Percentiles rank a stretch among this genome's conserved stretches.
Evolutionary conservation across 1,140 invertebrate species (phyloP).

Genomic region (Platyscapa corneri): DNA sequence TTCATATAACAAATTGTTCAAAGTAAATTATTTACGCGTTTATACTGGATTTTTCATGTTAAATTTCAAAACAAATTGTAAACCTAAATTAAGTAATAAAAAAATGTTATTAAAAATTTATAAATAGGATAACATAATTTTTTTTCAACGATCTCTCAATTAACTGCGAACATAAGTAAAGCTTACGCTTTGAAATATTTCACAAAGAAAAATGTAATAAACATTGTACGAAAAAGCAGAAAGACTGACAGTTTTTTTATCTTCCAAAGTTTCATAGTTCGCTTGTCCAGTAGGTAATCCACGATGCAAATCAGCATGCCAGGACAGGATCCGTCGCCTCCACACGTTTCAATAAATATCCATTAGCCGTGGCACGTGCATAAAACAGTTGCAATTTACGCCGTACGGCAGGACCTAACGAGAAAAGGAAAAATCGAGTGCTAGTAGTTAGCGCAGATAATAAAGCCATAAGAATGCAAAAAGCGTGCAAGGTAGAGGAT

Average conservation of each 20-base stretch:
- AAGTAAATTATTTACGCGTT: no score
- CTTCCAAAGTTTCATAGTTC: background rate
- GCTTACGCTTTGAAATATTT: no score
- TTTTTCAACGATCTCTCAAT: no score
- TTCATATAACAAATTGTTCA: no score
- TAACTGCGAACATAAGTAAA: no score
- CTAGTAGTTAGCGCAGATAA: background rate
- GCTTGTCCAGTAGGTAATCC: background rate
- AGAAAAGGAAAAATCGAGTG: background rate
- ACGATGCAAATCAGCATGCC: background rate
- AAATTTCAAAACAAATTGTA: no score
- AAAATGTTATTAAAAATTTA: no score
- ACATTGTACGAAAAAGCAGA: background rate
- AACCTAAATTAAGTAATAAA: no score
- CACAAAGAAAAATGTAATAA: no score
- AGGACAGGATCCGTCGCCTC: background rate
- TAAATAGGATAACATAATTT: no score
- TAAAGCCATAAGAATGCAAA: conserved; percentile 36
- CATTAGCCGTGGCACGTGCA: background rate
- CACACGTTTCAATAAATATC: conserved; percentile 37
- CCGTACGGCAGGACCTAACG: background rate
- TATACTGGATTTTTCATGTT: no score
- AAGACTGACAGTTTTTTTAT: background rate
- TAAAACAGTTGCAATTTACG: background rate
- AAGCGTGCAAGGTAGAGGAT: background rate